phyloP scores from a whole-genome alignment of 2,797 vertebrate genomes.

The Bradypodion ventrale region DNA sequence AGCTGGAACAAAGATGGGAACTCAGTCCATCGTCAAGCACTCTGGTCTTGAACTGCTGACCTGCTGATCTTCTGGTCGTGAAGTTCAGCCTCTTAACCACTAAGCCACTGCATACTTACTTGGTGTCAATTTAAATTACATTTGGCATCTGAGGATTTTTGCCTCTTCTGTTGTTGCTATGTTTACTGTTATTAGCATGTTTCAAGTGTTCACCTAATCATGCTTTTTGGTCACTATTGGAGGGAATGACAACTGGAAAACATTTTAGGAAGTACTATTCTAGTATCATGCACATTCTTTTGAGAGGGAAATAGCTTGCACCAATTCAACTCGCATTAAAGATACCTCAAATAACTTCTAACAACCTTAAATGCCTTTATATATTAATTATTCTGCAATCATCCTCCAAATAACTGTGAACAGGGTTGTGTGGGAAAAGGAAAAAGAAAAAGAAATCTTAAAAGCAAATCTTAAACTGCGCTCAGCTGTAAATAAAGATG shows the following conservation, averaged over 20 bases:
- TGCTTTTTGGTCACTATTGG: not conserved
- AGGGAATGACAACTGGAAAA: not conserved
- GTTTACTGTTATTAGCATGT: not conserved
- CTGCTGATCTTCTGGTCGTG: too few species aligned
- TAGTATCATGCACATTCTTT: not conserved
- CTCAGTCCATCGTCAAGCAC: too few species aligned
- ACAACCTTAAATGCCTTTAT: constrained; percentile 1
- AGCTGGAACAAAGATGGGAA: too few species aligned
- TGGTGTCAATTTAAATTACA: too few species aligned
- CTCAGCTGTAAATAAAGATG: not conserved
- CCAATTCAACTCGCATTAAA: constrained; percentile 4
- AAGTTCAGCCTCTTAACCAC: too few species aligned
- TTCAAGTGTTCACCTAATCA: not conserved
- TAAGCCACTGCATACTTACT: too few species aligned
- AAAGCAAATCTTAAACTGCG: constrained; percentile 3
- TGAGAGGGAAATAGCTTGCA: not conserved
- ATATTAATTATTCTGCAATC: constrained; percentile 24
- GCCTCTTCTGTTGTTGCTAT: not conserved
- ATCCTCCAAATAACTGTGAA: constrained; percentile 27
- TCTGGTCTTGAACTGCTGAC: too few species aligned
- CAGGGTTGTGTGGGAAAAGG: not conserved
- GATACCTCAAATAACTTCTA: constrained; percentile 11
- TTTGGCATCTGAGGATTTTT: too few species aligned
- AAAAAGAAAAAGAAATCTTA: not conserved
- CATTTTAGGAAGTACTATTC: too few species aligned